phyloP scores from a whole-genome alignment of 2,797 vertebrate species.

The Xenentodon cancila region DNA sequence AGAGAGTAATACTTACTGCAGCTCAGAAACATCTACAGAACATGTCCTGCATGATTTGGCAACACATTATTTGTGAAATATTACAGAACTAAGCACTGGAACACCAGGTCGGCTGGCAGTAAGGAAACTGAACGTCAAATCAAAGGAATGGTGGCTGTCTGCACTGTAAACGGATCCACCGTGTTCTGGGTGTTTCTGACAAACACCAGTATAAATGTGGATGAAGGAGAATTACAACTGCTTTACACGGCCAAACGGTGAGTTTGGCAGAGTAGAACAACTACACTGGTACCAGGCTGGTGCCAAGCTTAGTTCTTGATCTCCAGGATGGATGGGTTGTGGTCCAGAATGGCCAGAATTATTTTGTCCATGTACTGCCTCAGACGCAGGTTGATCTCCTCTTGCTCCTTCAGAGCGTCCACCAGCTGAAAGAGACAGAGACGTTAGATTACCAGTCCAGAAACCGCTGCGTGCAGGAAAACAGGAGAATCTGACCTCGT shows the following conservation, averaged over 20 bases:
- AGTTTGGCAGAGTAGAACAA: not conserved
- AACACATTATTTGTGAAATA: not conserved
- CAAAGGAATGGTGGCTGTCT: too few species aligned
- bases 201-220: too few species aligned
- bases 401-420: conserved; percentile 95
- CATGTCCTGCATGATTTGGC: not conserved
- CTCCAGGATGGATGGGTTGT: conserved; percentile 96
- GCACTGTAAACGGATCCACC: too few species aligned
- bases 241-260: not conserved
- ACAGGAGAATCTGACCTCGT: conserved; percentile 85
- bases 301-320: conserved; percentile 87
- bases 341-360: conserved; percentile 95
- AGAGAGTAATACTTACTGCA: not conserved
- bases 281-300: conserved; percentile 10
- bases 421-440: conserved; percentile 85
- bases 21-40: not conserved
- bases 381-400: conserved; percentile 95
- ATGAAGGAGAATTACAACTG: not conserved
- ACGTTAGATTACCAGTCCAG: not conserved
- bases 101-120: not conserved
- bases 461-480: too few species aligned
- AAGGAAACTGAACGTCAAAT: not conserved
- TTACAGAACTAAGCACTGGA: too few species aligned
- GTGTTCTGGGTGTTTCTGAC: not conserved
- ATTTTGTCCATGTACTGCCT: conserved; percentile 99